phyloP scores from a whole-genome alignment of 2,888 invertebrate genomes.

The Lasioglossum vierecki region DNA sequence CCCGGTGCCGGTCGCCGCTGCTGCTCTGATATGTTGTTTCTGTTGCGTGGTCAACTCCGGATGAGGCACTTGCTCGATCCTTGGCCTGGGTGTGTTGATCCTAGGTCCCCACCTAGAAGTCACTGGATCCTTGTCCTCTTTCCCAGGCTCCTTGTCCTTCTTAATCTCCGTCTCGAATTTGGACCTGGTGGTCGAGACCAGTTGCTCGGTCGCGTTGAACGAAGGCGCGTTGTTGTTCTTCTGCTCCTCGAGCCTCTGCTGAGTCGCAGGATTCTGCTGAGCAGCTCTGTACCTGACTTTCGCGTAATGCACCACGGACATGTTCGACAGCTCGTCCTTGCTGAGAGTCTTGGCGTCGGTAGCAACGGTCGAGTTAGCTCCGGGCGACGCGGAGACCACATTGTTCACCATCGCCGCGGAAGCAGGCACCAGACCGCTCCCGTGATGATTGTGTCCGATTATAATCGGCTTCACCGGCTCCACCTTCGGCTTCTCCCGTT shows the following conservation, averaged over 20 bases:
- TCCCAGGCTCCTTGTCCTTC: slow-evolving; percentile 67
- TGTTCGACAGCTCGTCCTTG: slow-evolving; percentile 78
- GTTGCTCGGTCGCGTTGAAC: slow-evolving; percentile 62
- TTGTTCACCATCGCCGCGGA: slow-evolving; percentile 70
- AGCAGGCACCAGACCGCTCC: slow-evolving; percentile 53
- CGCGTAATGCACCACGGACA: slow-evolving; percentile 88
- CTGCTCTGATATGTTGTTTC: slow-evolving; percentile 85
- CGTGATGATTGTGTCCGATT: slow-evolving; percentile 67
- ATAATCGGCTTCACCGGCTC: slow-evolving; percentile 78
- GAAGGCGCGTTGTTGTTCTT: slow-evolving; percentile 81
- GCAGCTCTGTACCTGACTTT: slow-evolving; percentile 88
- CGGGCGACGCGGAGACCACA: slow-evolving; percentile 28
- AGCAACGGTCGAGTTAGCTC: neutral
- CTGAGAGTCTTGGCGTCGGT: slow-evolving; percentile 68
- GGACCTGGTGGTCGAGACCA: slow-evolving; percentile 75
- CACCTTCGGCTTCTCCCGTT: slow-evolving; percentile 79
- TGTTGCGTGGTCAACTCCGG: slow-evolving; percentile 88
- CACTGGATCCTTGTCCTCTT: slow-evolving; percentile 75
- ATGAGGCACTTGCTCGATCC: slow-evolving; percentile 86
- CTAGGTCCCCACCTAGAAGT: slow-evolving; percentile 84
- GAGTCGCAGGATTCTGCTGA: slow-evolving; percentile 83
- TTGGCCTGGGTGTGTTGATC: slow-evolving; percentile 78
- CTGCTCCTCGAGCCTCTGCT: slow-evolving; percentile 82
- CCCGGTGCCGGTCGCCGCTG: slow-evolving; percentile 83
- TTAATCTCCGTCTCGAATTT: slow-evolving; percentile 76